phyloP scores from a whole-genome alignment of 2,113 vertebrate genomes.

The Salvelinus namaycush region DNA sequence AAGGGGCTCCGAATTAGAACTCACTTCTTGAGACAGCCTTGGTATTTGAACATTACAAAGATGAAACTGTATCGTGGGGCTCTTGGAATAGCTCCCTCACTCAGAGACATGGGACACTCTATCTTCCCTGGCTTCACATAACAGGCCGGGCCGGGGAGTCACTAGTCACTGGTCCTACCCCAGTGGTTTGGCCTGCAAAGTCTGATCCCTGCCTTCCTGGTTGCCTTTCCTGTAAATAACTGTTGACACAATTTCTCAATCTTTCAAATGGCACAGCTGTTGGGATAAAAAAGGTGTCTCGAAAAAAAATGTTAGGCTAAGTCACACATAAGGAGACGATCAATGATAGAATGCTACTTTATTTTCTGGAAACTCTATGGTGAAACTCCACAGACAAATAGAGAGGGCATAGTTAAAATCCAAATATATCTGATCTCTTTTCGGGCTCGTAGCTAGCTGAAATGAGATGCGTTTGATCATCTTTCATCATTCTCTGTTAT shows the following conservation, averaged over 20 bases:
- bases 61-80: slow-evolving; percentile 31
- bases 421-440: too few species aligned
- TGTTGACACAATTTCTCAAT: slow-evolving; percentile 51
- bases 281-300: slow-evolving; percentile 64
- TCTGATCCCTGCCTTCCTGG: slow-evolving; percentile 19
- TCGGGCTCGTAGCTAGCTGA: too few species aligned
- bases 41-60: slow-evolving; percentile 40
- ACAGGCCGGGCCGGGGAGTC: not conserved
- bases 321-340: slow-evolving; percentile 51
- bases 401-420: not conserved
- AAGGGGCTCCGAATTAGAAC: slow-evolving; percentile 30
- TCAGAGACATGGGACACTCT: slow-evolving; percentile 1
- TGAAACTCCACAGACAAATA: not conserved
- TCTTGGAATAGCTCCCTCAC: slow-evolving; percentile 41
- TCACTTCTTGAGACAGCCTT: slow-evolving; percentile 27
- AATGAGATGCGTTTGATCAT: too few species aligned
- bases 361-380: slow-evolving; percentile 15
- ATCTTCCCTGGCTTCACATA: not conserved
- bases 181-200: slow-evolving; percentile 36
- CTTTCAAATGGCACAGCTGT: slow-evolving; percentile 71
- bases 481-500: too few species aligned
- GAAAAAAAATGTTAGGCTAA: slow-evolving; percentile 47
- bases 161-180: not conserved
- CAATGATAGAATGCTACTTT: slow-evolving; percentile 26
- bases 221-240: slow-evolving; percentile 66